A percentile compares a stretch with the other conserved stretches of the same genome.
These are phyloP conservation scores for Lepidurus packardi DNA, from an alignment of 1,140 invertebrate species.

Conservation along the genomic window DNA sequence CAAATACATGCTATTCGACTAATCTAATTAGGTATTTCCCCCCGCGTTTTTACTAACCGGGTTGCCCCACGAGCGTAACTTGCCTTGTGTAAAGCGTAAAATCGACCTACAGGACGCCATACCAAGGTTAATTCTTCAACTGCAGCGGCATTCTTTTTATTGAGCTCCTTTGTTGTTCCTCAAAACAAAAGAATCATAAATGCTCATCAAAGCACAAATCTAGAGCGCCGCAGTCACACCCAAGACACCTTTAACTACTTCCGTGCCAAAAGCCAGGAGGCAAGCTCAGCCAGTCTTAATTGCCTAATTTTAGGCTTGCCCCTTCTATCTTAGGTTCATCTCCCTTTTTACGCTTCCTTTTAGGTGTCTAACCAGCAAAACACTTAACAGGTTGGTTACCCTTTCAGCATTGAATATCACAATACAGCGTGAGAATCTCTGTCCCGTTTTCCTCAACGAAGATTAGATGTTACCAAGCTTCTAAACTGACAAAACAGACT, in stretches of 20 bases:
- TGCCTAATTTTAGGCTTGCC: neutral
- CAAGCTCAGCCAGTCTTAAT: neutral
- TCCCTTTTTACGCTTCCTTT: neutral
- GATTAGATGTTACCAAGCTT: slow-evolving; percentile 1
- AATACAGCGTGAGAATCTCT: neutral
- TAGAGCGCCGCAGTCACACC: neutral
- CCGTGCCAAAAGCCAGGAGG: neutral
- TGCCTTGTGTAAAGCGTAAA: slow-evolving; percentile 15
- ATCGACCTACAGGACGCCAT: slow-evolving; percentile 5
- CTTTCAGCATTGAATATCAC: slow-evolving; percentile 1
- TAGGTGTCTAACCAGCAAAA: neutral
- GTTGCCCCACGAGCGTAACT: slow-evolving; percentile 9
- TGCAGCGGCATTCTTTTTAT: neutral
- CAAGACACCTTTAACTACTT: neutral
- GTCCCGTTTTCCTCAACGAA: neutral
- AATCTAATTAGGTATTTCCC: neutral
- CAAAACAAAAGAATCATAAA: slow-evolving; percentile 7
- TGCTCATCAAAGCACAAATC: neutral
- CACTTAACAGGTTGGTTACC: slow-evolving; percentile 18
- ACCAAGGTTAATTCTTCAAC: neutral
- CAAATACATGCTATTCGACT: neutral
- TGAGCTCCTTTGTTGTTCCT: neutral
- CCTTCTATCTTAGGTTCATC: neutral
- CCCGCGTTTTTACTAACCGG: neutral
- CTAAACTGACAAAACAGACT: neutral